Evolutionary conservation across 2,113 vertebrate genomes (phyloP), one percentile per base, ranked within the genome.

Genomic region (Cephalophus harveyi): DNA sequence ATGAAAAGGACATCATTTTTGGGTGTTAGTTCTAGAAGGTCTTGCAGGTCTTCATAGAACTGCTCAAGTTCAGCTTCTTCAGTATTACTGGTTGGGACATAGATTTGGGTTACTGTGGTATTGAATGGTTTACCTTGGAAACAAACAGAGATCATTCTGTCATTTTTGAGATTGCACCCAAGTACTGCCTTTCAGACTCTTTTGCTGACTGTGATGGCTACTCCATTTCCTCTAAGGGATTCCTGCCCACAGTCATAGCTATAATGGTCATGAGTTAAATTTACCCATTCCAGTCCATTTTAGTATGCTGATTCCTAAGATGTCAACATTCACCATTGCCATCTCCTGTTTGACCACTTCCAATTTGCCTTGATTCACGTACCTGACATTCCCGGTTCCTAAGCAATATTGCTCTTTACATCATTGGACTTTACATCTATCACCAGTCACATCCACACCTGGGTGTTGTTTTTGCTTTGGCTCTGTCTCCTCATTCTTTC

Each of bases 191-290:
- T 67, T 19, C 4, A 4, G 33, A 19, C 33, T 36, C 33, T 36
- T 67, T 19, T 67, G 33, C 36, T 19, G 33, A 67, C 16, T n/a
- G 10, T 67, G 64, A n/a, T 10, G 64, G 33, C 64, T 67, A 67
- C 2, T 10, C 16, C 16, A n/a, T 36, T 67, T 10, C 64, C 16
- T 19, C 7, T n/a, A 5, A 36, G 4, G 16, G 2, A 1, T 67
- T 67, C 64, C 8, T 67, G 33, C 64, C 64, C 64, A 36, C 64
- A 36, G 16, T 67, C 36, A 16, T 67, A 36, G 17, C 8, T 67
- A 9, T 21, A 10, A 67, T 67, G 16, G 33, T 19, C 4, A 67
- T 11, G 64, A 67, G 64, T 67, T 67, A 67, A 67, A 36, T 67
- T 67, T 9, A 67, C 4, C 64, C 33, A 36, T 36, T 36, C 64